Base-by-base conservation (phyloP, 2,113 vertebrate species). In the Podarcis raffonei region DNA sequence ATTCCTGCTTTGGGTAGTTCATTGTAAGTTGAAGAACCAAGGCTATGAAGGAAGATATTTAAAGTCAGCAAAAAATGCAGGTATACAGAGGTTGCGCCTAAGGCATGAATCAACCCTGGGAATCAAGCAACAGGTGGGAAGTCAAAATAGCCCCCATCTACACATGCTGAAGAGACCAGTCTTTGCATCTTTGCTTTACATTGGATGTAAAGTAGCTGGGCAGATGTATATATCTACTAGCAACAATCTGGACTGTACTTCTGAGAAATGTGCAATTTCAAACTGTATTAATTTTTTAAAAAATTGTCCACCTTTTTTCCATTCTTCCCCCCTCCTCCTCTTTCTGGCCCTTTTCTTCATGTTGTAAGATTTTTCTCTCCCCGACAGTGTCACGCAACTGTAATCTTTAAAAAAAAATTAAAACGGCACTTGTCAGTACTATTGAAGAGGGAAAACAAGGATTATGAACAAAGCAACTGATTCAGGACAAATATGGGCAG, bases 261-360 rank as follows among this genome's bases (percentile, higher is more conserved):
- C 27, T 69, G 37, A 83, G 13, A 83, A 27, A 16, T 68, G 42
- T 62, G 3, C 8, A 82, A 35, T 82, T 74, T 71, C 62, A 82
- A 88, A 76, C 30, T 83, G 32, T 88, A 76, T 76, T 81, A 59
- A 69, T 30, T 80, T 59, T 27, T 81, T 30, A 30, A 81, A 80
- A 82, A 87, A 42, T 35, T 72, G 48, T 74, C 42, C 68, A 87
- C 65, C 48, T 83, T 75, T 75, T 76, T 20, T 83, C 74, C 57
- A 42, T 78, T 86, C 76, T 83, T 83, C 59, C 80, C 72, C 62
- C 62, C 57, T 88, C 57, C 87, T 76, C 71, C 71, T 88, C 59
- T 68, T 88, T 83, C 53, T 83, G 87, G 32, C 80, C 57, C 81
- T 76, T 88, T 39, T 88, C 87, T 87, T 79, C 85, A 6, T 42